Percentiles rank a stretch among this genome's conserved stretches.
phyloP scores from a whole-genome alignment of 1,140 invertebrate genomes.

The Steinernema feltiae region DNA sequence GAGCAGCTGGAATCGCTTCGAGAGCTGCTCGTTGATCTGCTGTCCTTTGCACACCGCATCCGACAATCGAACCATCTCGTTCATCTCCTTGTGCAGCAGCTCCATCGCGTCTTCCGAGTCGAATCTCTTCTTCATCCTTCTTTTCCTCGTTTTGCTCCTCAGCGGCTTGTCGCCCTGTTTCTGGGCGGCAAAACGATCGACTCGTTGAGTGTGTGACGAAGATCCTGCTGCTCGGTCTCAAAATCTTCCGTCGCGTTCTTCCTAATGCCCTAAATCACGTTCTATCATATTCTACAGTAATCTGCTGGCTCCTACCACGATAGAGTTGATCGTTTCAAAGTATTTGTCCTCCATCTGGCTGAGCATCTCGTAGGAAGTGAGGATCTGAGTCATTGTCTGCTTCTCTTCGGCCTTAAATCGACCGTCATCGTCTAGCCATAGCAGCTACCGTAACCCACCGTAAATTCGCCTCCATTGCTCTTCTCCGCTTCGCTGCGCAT shows the following conservation, averaged over 20 bases:
- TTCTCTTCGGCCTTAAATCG: neutral
- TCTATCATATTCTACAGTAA: neutral
- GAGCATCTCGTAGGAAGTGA: neutral
- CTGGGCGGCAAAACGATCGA: neutral
- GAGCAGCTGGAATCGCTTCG: neutral
- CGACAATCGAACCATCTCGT: neutral
- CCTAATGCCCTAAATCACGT: neutral
- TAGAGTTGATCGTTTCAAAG: neutral
- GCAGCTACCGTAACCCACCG: neutral
- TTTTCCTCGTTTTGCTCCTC: neutral
- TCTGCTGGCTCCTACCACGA: neutral
- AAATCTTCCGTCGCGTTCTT: conserved; percentile 9
- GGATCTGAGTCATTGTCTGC: neutral
- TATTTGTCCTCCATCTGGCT: neutral
- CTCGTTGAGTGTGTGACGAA: neutral
- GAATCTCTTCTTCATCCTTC: neutral
- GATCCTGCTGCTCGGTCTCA: neutral
- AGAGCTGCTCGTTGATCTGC: neutral
- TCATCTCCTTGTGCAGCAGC: neutral
- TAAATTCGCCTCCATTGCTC: neutral
- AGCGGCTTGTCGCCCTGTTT: neutral
- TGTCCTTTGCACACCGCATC: neutral
- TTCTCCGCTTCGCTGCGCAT: neutral
- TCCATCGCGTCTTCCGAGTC: neutral
- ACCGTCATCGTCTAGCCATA: neutral